These are phyloP conservation scores for Fistularia commersonii DNA, from an alignment of 2,797 vertebrate genomes.

Conservation along the genomic window DNA sequence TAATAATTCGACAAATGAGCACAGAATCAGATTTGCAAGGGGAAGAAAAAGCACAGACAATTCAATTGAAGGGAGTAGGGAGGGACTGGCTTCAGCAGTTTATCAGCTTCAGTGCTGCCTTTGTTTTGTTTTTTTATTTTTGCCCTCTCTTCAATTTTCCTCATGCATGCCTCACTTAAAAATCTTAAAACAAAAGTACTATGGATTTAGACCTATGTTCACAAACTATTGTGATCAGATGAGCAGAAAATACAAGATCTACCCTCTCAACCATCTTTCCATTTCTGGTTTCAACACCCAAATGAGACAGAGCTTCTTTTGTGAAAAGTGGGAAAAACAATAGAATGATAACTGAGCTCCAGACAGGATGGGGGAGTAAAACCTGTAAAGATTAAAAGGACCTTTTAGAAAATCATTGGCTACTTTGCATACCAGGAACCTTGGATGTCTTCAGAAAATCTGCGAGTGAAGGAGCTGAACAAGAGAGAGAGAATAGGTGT, in stretches of 20 bases:
- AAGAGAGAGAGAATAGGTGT: background rate
- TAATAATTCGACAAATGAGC: background rate
- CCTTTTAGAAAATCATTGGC: constrained; percentile 61
- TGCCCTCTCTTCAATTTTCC: background rate
- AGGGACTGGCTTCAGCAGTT: constrained; percentile 30
- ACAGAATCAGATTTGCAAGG: background rate
- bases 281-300: constrained; percentile 33
- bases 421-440: constrained; percentile 51
- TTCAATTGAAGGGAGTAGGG: too few species aligned
- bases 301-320: constrained; percentile 43
- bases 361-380: constrained; percentile 44
- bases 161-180: too few species aligned
- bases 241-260: constrained; percentile 25
- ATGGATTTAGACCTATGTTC: too few species aligned
- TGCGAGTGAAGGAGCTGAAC: constrained; percentile 33
- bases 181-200: too few species aligned
- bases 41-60: too few species aligned
- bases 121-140: constrained; percentile 7
- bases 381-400: constrained; percentile 58
- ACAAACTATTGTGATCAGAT: constrained; percentile 38
- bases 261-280: constrained; percentile 8
- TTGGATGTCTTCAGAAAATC: constrained; percentile 43
- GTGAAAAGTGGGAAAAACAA: constrained; percentile 7
- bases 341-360: constrained; percentile 37
- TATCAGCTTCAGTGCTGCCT: constrained; percentile 18